Percentiles rank a stretch among this genome's conserved stretches.
phyloP scores from a whole-genome alignment of 1,140 invertebrate genomes.

The Delia radicum region DNA sequence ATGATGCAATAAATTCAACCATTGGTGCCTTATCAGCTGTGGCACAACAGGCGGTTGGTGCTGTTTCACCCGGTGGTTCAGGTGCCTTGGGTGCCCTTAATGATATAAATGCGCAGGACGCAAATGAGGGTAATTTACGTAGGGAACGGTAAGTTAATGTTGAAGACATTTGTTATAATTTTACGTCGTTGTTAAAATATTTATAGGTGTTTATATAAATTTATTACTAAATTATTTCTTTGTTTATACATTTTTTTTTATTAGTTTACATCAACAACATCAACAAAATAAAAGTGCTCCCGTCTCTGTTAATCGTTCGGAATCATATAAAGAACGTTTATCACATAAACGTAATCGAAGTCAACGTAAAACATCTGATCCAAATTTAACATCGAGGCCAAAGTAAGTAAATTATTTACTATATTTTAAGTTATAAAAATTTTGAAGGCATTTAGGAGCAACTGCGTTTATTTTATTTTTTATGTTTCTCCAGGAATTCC shows the following conservation, averaged over 20 bases:
- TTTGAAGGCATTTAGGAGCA: background rate
- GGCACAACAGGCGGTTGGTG: background rate
- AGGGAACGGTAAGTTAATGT: constrained; percentile 46
- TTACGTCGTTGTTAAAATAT: background rate
- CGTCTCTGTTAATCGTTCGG: constrained; percentile 53
- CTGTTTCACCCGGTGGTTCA: background rate
- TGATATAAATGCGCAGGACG: constrained; percentile 44
- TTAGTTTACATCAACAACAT: constrained; percentile 42
- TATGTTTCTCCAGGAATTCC: no score
- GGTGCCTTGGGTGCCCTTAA: constrained; percentile 23
- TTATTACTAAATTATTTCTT: background rate
- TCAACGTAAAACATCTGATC: constrained; percentile 72
- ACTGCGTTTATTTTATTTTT: no score
- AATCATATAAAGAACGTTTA: constrained; percentile 54
- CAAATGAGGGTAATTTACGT: constrained; percentile 37
- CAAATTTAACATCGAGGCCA: constrained; percentile 68
- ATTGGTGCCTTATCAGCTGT: background rate
- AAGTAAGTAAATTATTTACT: constrained; percentile 59
- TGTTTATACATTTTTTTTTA: background rate
- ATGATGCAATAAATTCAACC: constrained; percentile 11
- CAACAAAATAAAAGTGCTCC: constrained; percentile 50
- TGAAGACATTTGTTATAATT: background rate
- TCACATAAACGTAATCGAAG: constrained; percentile 67
- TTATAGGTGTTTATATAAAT: background rate
- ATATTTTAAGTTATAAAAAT: background rate